A percentile compares a stretch with the other conserved stretches of the same genome.
Evolutionary conservation across 2,113 vertebrate genomes (phyloP).

Genomic region (Ictalurus punctatus): DNA sequence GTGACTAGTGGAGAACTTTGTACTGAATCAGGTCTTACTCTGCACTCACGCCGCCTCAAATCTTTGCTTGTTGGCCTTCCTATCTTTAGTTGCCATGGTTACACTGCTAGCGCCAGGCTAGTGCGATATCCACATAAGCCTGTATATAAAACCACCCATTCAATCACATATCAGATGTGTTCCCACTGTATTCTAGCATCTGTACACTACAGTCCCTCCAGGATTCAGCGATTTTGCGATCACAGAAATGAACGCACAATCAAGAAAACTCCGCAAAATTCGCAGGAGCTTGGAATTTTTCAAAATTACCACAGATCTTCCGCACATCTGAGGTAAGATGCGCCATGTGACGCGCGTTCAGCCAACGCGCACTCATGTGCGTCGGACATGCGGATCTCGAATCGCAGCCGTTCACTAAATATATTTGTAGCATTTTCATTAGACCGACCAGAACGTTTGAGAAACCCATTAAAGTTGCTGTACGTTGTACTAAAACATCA

Average conservation of each 20-base stretch:
- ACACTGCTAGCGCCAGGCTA: background rate
- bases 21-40: background rate
- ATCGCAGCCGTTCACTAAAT: background rate
- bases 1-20: background rate
- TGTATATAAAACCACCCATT: background rate
- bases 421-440: background rate
- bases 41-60: background rate
- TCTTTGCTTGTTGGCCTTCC: background rate
- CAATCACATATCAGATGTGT: background rate
- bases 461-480: background rate
- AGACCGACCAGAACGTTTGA: too few species aligned
- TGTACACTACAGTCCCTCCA: background rate
- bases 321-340: too few species aligned
- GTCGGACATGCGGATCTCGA: background rate
- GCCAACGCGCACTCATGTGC: too few species aligned
- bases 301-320: too few species aligned
- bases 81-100: background rate
- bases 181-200: background rate
- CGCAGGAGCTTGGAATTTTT: too few species aligned
- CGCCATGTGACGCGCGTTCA: too few species aligned
- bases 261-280: too few species aligned
- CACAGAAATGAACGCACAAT: too few species aligned
- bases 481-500: background rate
- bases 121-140: background rate
- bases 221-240: too few species aligned